These are phyloP conservation scores for Hozukius guyotensis DNA, from an alignment of 2,797 vertebrate species.

Conservation along the genomic window DNA sequence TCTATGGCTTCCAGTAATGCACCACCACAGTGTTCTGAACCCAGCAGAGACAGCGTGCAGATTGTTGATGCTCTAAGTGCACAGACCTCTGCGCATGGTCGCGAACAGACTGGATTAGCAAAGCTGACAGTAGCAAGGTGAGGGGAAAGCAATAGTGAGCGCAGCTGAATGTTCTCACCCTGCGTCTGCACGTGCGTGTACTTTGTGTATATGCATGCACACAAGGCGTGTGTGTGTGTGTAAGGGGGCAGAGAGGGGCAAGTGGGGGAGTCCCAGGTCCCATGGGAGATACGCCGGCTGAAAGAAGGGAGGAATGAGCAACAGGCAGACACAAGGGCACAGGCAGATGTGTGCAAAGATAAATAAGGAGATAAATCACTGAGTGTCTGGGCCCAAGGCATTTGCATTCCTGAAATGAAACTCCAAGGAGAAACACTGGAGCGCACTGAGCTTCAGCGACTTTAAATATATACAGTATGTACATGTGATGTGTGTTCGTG, in stretches of 20 bases:
- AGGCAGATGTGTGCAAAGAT: constrained; percentile 87
- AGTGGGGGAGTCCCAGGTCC: constrained; percentile 76
- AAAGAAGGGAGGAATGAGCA: constrained; percentile 80
- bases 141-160: constrained; percentile 42
- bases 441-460: constrained; percentile 63
- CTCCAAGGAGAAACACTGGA: constrained; percentile 78
- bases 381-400: constrained; percentile 82
- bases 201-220: constrained; percentile 32
- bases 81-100: constrained; percentile 52
- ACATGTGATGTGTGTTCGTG: constrained; percentile 23
- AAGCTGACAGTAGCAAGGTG: constrained; percentile 55
- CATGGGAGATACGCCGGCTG: constrained; percentile 71
- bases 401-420: constrained; percentile 87
- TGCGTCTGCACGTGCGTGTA: constrained; percentile 21
- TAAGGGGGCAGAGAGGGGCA: constrained; percentile 63
- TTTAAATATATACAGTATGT: constrained; percentile 56
- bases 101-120: constrained; percentile 68
- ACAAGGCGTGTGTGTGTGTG: constrained; percentile 9
- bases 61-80: constrained; percentile 64
- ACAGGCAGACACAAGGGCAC: constrained; percentile 86
- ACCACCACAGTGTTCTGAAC: constrained; percentile 53
- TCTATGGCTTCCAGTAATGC: constrained; percentile 75
- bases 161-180: constrained; percentile 45
- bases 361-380: constrained; percentile 87
- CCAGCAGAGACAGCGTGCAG: constrained; percentile 62